Evolutionary conservation across 2,797 vertebrate genomes (phyloP).

Genomic region (Phataginus tricuspis): DNA sequence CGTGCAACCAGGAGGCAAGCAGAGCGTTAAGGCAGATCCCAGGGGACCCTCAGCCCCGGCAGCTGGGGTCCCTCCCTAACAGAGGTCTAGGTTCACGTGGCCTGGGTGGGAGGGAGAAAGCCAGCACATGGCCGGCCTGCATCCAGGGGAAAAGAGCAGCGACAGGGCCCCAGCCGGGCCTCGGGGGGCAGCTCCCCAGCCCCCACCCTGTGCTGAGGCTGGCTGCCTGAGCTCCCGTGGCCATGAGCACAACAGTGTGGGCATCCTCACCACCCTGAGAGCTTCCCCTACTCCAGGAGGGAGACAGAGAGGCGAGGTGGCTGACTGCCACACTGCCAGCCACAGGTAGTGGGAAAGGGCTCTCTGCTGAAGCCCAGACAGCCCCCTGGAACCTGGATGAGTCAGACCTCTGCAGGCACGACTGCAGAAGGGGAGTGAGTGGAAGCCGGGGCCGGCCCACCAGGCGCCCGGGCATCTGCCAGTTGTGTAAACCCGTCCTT

Average conservation of each 20-base stretch:
- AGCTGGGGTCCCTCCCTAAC: neutral
- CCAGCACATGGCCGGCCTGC: neutral
- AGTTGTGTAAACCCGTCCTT: neutral
- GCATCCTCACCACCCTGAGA: too few species aligned
- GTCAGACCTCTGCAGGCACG: fast-evolving
- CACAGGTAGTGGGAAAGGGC: neutral
- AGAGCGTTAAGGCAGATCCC: neutral
- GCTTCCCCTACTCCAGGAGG: neutral
- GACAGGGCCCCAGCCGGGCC: neutral
- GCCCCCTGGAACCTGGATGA: too few species aligned
- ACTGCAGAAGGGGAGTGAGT: fast-evolving
- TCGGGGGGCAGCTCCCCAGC: too few species aligned
- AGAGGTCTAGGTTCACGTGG: too few species aligned
- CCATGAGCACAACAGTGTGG: fast-evolving
- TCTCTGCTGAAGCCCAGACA: neutral
- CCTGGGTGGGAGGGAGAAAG: neutral
- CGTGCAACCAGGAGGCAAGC: neutral
- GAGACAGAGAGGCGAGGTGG: fast-evolving
- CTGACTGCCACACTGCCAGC: fast-evolving
- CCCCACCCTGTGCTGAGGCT: fast-evolving
- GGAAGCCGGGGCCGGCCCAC: fast-evolving
- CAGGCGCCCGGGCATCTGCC: too few species aligned
- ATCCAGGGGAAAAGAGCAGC: too few species aligned
- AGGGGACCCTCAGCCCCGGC: neutral
- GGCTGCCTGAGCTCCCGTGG: fast-evolving